A percentile compares a stretch with the other conserved stretches of the same genome.
Conservation (phyloP, 2,113 vertebrate genomes). For the Pandion haliaetus region DNA sequence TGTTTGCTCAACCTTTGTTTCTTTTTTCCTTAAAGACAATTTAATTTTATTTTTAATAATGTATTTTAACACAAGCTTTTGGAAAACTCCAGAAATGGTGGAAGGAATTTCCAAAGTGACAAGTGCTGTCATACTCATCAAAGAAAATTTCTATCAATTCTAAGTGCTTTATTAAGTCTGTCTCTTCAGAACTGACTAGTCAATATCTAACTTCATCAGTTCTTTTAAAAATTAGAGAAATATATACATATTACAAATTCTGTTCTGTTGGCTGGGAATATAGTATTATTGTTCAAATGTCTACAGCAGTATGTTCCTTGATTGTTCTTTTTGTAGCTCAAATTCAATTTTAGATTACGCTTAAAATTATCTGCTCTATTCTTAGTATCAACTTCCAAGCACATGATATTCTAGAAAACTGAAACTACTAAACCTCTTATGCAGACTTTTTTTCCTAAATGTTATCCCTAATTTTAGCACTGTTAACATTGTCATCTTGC, state of each 20-base stretch:
- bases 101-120: neutral
- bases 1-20: neutral
- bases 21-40: neutral
- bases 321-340: slow-evolving; percentile 43
- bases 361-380: slow-evolving; percentile 40
- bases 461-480: slow-evolving; percentile 52
- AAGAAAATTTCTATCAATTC: neutral
- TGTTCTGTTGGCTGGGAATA: neutral
- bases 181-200: neutral
- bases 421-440: neutral
- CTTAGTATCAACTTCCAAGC: slow-evolving; percentile 18
- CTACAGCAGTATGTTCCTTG: neutral
- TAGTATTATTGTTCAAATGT: neutral
- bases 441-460: neutral
- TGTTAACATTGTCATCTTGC: slow-evolving; percentile 27
- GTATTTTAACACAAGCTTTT: neutral
- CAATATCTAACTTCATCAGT: neutral
- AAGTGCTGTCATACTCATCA: neutral
- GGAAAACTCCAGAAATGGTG: neutral
- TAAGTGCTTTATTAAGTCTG: neutral
- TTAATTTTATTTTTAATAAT: neutral
- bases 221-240: neutral
- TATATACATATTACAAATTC: neutral
- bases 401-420: slow-evolving; percentile 43
- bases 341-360: slow-evolving; percentile 28